Evolutionary conservation across 1,140 invertebrate species (phyloP).

Genomic region (Arion vulgaris): DNA sequence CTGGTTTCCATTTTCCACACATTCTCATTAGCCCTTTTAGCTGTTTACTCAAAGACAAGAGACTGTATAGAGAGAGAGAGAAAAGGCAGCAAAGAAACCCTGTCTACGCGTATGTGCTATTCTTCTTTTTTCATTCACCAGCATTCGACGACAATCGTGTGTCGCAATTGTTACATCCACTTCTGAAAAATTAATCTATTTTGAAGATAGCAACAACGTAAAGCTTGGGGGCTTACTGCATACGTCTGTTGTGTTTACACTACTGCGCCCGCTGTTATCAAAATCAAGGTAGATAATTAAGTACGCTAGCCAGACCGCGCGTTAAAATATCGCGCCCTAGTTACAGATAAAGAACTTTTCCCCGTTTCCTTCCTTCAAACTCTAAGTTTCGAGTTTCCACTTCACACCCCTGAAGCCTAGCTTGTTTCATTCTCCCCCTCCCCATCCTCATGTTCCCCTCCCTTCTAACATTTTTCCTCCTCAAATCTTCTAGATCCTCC

Average conservation of each 20-base stretch:
- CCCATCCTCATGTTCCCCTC: neutral
- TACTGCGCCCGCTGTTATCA: neutral
- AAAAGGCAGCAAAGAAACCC: too few relatives aligned
- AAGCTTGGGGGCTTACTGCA: neutral
- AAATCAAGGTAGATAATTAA: neutral
- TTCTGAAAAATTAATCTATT: neutral
- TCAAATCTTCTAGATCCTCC: too few relatives aligned
- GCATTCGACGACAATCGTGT: too few relatives aligned
- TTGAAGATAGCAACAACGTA: neutral
- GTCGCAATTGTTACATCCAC: neutral
- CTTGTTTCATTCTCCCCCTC: neutral
- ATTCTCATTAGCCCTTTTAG: too few relatives aligned
- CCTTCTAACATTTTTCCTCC: neutral
- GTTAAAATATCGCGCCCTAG: neutral
- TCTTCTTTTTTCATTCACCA: too few relatives aligned
- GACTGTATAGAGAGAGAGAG: too few relatives aligned
- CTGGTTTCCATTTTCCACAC: too few relatives aligned
- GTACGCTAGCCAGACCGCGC: neutral
- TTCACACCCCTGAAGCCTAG: conserved; percentile 17
- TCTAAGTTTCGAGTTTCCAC: neutral
- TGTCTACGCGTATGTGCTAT: too few relatives aligned
- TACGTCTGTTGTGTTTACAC: neutral
- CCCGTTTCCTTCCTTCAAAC: neutral
- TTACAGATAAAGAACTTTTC: neutral
- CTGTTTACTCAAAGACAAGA: too few relatives aligned